These are phyloP conservation scores for Gari tellinella DNA, from an alignment of 2,888 invertebrate species.

Conservation along the genomic window DNA sequence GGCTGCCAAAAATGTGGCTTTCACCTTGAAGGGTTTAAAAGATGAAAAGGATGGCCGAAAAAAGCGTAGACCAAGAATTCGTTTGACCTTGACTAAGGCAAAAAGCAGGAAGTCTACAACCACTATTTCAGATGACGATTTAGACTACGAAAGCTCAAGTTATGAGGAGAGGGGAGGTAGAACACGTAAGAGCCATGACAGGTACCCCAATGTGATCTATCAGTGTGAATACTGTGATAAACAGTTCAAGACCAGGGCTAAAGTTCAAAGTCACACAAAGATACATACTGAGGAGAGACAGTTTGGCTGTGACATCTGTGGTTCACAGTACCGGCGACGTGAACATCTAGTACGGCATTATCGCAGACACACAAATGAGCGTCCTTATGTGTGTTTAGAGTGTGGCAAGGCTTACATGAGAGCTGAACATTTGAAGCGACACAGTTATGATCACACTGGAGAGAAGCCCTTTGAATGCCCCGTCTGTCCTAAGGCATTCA, in stretches of 20 bases:
- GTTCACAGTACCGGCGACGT: slow-evolving; percentile 55
- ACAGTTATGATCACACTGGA: slow-evolving; percentile 63
- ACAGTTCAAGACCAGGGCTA: slow-evolving; percentile 57
- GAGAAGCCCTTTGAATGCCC: slow-evolving; percentile 66
- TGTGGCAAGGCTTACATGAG: slow-evolving; percentile 65
- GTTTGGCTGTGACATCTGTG: slow-evolving; percentile 64
- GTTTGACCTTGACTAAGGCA: slow-evolving; percentile 56
- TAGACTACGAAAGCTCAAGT: slow-evolving; percentile 36
- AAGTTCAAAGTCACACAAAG: slow-evolving; percentile 51
- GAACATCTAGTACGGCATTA: slow-evolving; percentile 67
- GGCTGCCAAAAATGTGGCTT: slow-evolving; percentile 58
- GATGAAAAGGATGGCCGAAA: slow-evolving; percentile 44
- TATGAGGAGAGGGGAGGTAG: slow-evolving; percentile 6
- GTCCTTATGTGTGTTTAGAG: slow-evolving; percentile 58
- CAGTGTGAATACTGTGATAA: slow-evolving; percentile 63
- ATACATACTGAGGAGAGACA: slow-evolving; percentile 61
- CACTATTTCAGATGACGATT: slow-evolving; percentile 33
- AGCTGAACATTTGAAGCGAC: slow-evolving; percentile 66
- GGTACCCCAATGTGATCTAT: slow-evolving; percentile 52
- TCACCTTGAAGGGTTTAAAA: slow-evolving; percentile 52
- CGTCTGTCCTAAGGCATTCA: slow-evolving; percentile 58
- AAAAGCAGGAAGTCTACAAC: slow-evolving; percentile 23
- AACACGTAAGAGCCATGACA: slow-evolving; percentile 39
- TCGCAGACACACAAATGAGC: slow-evolving; percentile 57
- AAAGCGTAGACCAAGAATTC: slow-evolving; percentile 52